Conservation (phyloP, 64 coral and sea anemone genomes). For the Dendrophyllia cribrosa region DNA sequence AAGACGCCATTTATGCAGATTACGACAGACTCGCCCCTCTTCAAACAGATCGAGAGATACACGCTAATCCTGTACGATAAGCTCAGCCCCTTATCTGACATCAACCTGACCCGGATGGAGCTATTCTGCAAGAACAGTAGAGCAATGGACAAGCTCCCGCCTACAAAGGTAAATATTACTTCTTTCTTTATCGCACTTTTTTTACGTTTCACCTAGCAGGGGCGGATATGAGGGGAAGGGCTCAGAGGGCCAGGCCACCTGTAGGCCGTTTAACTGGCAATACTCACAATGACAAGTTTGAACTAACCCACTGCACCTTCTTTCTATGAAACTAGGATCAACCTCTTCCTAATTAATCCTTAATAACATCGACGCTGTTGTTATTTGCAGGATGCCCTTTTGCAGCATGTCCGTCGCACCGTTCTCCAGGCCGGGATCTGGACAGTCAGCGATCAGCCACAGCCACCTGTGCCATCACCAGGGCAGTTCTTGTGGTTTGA, state of each 20-base stretch:
- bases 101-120: no score
- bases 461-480: slow-evolving; percentile 29
- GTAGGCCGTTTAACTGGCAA: no score
- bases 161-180: no score
- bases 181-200: no score
- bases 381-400: slow-evolving; percentile 47
- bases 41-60: neutral
- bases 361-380: neutral
- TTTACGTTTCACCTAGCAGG: no score
- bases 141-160: no score
- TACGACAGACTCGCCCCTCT: neutral
- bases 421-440: neutral
- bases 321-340: neutral
- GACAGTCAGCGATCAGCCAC: slow-evolving; percentile 17
- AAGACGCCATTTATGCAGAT: neutral
- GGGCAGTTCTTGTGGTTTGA: slow-evolving; percentile 18
- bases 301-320: no score
- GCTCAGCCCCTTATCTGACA: neutral
- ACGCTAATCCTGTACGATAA: neutral
- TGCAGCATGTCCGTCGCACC: slow-evolving; percentile 23
- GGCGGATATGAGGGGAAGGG: no score
- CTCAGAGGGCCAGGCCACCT: no score
- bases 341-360: neutral
- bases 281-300: no score
- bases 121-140: no score